Evolutionary conservation across 2,797 vertebrate species (phyloP), one percentile per base, ranked within the genome.

Genomic region (Ispidina lecontei): DNA sequence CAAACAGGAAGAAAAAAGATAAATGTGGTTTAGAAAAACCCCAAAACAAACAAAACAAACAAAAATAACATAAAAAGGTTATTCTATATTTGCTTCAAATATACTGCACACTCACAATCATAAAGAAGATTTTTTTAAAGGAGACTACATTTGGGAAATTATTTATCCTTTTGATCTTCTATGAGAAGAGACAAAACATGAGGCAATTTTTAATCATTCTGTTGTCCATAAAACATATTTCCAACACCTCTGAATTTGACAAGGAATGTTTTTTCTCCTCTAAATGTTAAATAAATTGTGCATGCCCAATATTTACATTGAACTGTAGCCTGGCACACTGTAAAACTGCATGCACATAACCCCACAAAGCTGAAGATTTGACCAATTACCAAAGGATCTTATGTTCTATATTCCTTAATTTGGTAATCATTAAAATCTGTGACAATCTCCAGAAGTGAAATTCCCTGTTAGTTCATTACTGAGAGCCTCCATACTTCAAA

Each of bases 111-210:
- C 39, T 89, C 41, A 64, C 21, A 37, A 26, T 19, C 43, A 12
- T 13, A 46, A 68, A 23, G 1, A 63, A 39, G 11, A 3, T 5
- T 76, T 84, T 67, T 37, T 65, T 33, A 67, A 74, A 73, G 26
- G 10, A 39, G 2, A 51, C 25, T 43, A 62, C 7, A 44, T 39
- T 31, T 60, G 6, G 4, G 6, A 76, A 73, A 73, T 2, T 18
- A 21, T 7, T 37, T 72, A 11, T 33, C 2, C 0, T 68, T 72
- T 73, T 73, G 6, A 18, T 23, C 2, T 4, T 22, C 4, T 1
- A 37, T 3, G 0, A 4, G 81, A 81, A 84, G 2, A 12, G 58
- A 67, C 12, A 87, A 87, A 84, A 64, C 6, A 18, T 4, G 1
- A 73, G 49, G 15, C 1, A n/a, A 43, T 77, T 78, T 87, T 69